Evolutionary conservation across 2,888 invertebrate species (phyloP).

Genomic region (Volucella inflata): DNA sequence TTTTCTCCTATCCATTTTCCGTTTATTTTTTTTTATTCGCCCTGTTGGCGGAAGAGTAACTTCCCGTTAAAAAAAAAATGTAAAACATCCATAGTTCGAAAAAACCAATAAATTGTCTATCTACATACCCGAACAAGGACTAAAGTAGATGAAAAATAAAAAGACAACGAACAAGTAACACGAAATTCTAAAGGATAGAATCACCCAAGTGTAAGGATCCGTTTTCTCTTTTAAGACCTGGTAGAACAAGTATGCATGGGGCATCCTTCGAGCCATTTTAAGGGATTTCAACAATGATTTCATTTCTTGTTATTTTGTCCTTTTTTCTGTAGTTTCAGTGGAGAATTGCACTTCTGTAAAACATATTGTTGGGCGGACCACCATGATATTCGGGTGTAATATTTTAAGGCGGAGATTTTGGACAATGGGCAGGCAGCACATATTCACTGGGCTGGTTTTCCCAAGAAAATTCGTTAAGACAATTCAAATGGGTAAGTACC

Average conservation of each 20-base stretch:
- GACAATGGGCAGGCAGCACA: slow-evolving; percentile 41
- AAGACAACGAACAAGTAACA: slow-evolving; percentile 36
- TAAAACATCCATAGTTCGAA: slow-evolving; percentile 61
- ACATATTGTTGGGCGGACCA: slow-evolving; percentile 49
- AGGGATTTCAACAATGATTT: slow-evolving; percentile 22
- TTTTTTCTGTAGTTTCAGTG: slow-evolving; percentile 40
- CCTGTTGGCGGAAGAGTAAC: slow-evolving; percentile 22
- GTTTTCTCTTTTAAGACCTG: slow-evolving; percentile 30
- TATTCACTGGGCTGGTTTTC: slow-evolving; percentile 30
- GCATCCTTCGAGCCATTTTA: slow-evolving; percentile 30
- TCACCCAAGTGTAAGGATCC: slow-evolving; percentile 53
- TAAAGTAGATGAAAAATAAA: not conserved
- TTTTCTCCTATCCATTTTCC: slow-evolving; percentile 1
- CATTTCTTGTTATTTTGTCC: slow-evolving; percentile 25
- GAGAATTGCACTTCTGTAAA: slow-evolving; percentile 22
- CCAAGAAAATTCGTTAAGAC: not conserved
- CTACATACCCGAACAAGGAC: slow-evolving; percentile 35
- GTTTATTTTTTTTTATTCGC: not conserved
- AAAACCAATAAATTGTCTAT: slow-evolving; percentile 62
- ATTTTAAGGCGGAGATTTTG: slow-evolving; percentile 23
- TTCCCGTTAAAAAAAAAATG: slow-evolving; percentile 40
- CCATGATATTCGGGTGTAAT: not conserved
- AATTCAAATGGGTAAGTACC: not conserved
- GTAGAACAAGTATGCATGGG: slow-evolving; percentile 37
- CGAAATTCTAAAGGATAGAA: slow-evolving; percentile 59